Conservation (phyloP, 2,797 vertebrate species). For the Lates japonicus region DNA sequence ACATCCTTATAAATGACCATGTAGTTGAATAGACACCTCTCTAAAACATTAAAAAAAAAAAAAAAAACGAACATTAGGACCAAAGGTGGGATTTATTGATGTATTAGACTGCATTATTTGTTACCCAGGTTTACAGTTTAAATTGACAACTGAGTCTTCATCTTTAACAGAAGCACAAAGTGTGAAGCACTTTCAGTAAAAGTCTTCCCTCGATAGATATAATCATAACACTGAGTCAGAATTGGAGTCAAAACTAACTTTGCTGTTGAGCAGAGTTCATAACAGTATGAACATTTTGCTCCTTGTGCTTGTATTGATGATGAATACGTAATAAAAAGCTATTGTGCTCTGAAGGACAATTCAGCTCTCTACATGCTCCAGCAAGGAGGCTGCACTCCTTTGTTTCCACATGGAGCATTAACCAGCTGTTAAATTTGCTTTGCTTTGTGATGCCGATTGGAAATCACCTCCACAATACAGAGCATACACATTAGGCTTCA, state of each 20-base stretch:
- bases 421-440: constrained; percentile 38
- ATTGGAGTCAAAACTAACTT: background rate
- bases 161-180: background rate
- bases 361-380: constrained; percentile 20
- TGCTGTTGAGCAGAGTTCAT: background rate
- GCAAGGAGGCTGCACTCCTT: constrained; percentile 5
- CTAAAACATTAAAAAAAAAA: too few species aligned
- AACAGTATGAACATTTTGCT: background rate
- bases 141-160: background rate
- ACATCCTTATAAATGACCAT: too few species aligned
- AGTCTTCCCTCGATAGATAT: background rate
- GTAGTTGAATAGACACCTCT: too few species aligned
- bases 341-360: constrained; percentile 16
- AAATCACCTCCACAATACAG: constrained; percentile 45
- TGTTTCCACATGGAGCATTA: constrained; percentile 33
- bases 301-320: constrained; percentile 17
- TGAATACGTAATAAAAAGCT: background rate
- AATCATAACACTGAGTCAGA: background rate
- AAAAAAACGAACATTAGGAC: too few species aligned
- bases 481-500: constrained; percentile 16
- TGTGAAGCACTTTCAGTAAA: background rate
- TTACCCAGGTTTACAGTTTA: background rate
- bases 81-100: background rate
- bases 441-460: constrained; percentile 25
- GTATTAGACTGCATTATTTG: background rate